Percentiles rank a stretch among this genome's conserved stretches.
phyloP scores from a whole-genome alignment of 2,888 invertebrate species.

The Xylophagus ater region DNA sequence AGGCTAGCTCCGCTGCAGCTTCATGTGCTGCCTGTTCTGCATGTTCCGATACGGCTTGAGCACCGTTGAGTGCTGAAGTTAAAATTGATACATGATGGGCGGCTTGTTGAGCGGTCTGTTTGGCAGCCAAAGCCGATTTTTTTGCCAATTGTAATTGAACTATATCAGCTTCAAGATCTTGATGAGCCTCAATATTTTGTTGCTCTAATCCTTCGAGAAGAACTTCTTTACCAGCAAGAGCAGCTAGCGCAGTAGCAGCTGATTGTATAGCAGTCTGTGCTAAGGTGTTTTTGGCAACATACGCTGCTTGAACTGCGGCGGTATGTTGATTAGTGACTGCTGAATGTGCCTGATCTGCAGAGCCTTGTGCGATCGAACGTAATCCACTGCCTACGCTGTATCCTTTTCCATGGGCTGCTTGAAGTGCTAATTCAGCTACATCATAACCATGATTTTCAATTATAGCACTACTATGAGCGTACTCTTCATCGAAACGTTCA shows the following conservation, averaged over 20 bases:
- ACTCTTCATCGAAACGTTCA: too few relatives aligned
- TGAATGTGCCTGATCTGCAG: slow-evolving; percentile 63
- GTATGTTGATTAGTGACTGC: slow-evolving; percentile 59
- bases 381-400: slow-evolving; percentile 60
- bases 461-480: too few relatives aligned
- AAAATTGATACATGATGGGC: slow-evolving; percentile 57
- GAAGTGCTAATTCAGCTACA: too few relatives aligned
- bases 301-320: slow-evolving; percentile 67
- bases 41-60: slow-evolving; percentile 63
- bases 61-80: slow-evolving; percentile 63
- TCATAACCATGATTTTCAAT: too few relatives aligned
- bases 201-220: slow-evolving; percentile 56
- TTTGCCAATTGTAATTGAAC: slow-evolving; percentile 65
- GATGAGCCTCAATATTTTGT: slow-evolving; percentile 60
- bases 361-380: slow-evolving; percentile 57
- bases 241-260: slow-evolving; percentile 55
- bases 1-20: slow-evolving; percentile 63
- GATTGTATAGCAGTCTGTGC: slow-evolving; percentile 66
- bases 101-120: slow-evolving; percentile 61
- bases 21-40: slow-evolving; percentile 63
- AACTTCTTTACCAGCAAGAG: slow-evolving; percentile 53
- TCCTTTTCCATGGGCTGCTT: slow-evolving; percentile 26
- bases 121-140: slow-evolving; percentile 55
- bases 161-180: slow-evolving; percentile 57
- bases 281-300: slow-evolving; percentile 63